Base-by-base conservation (phyloP, 2,113 vertebrate genomes). In the Smithornis capensis region DNA sequence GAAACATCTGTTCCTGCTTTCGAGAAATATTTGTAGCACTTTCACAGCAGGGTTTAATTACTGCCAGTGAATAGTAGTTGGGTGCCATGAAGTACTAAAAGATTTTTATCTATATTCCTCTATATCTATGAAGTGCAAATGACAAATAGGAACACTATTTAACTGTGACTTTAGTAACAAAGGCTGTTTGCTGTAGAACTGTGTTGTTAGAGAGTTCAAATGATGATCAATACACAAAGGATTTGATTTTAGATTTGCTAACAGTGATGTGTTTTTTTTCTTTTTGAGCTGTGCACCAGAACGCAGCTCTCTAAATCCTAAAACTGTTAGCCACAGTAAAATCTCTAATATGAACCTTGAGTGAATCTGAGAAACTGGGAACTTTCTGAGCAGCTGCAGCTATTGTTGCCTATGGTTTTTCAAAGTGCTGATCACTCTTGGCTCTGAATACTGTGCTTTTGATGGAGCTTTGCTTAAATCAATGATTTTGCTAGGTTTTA, bases 1-100 rank as follows among this genome's bases (percentile, higher is more conserved):
- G 97, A 94, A 89, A 97, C 97, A 98, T 98, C 98, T 98, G 98
- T 96, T 98, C 97, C 93, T 87, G 89, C 96, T 98, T 98, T 85
- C 94, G 94, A 94, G 90, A 98, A 98, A 97, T 97, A 98, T 96
- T 97, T 97, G 95, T 96, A 98, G 96, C 92, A 96, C 92, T 97
- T 98, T 97, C 96, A 96, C 98, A 98, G 97, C 95, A 86, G 98
- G 98, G 97, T 97, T 98, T 98, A 97, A 98, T 98, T 98, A 98
- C 94, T 97, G 96, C 88, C 96, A 92, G 97, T 97, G 97, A 96
- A 97, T 96, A 96, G 97, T 97, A 93, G 96, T 97, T 96, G 97
- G 93, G 95, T 97, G 89, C 97, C 94, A 91, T 97, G 95, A 95
- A 98, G 95, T 96, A 95, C 96, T 97, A 90, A 97, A 96, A 96